These are phyloP conservation scores for Heliconius hermathena DNA, from an alignment of 1,140 invertebrate genomes.

Conservation along the genomic window DNA sequence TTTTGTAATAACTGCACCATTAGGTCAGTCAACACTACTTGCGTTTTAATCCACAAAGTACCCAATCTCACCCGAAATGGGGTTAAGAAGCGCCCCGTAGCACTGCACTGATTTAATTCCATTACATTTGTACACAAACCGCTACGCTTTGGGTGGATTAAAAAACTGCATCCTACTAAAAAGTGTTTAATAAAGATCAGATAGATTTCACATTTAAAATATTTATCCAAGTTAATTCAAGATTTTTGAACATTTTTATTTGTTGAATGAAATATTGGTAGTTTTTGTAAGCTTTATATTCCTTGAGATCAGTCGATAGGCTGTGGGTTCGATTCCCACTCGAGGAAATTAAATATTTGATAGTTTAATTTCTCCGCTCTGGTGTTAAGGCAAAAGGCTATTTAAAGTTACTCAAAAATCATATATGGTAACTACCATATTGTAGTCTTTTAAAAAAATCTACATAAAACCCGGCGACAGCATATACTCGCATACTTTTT, in stretches of 20 bases:
- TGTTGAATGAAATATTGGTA: too few relatives aligned
- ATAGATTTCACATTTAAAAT: constrained; percentile 5
- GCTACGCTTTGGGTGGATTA: constrained; percentile 23
- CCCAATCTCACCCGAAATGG: constrained; percentile 8
- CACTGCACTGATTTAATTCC: constrained; percentile 25
- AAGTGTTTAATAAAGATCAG: constrained; percentile 7
- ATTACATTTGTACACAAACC: constrained; percentile 31
- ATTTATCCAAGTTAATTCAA: not conserved
- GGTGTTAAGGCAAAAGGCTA: too few relatives aligned
- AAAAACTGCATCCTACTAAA: constrained; percentile 30
- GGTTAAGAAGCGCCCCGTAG: constrained; percentile 4
- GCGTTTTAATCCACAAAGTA: constrained; percentile 10
- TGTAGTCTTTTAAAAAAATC: too few relatives aligned
- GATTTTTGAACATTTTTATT: not conserved
- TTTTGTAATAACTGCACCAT: too few relatives aligned
- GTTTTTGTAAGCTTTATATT: not conserved
- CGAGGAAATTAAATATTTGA: too few relatives aligned
- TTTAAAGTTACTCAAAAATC: too few relatives aligned
- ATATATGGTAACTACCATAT: too few relatives aligned
- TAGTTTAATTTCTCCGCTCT: too few relatives aligned
- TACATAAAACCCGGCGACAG: too few relatives aligned
- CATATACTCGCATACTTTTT: too few relatives aligned
- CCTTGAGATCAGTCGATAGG: not conserved
- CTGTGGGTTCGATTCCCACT: too few relatives aligned
- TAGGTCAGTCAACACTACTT: not conserved